Conservation (phyloP, 2,113 vertebrate species). For the Eublepharis macularius region DNA sequence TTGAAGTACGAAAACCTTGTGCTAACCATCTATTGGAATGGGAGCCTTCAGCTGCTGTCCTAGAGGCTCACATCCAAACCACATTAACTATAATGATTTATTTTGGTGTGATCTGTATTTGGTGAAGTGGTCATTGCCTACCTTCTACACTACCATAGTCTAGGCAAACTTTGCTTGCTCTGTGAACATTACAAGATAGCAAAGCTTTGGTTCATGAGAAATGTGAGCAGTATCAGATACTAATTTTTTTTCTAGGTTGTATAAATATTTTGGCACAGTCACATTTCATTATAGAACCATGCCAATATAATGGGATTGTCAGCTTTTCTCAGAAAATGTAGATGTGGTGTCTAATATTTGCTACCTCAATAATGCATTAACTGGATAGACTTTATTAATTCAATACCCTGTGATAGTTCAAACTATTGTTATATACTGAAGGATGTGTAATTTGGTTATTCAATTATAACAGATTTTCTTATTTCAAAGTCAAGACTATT, state of each 20-base stretch:
- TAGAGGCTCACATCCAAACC: too few species aligned
- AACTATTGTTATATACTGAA: neutral
- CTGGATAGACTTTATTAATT: conserved; percentile 11
- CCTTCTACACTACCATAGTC: too few species aligned
- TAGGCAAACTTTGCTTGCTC: neutral
- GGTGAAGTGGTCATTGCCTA: too few species aligned
- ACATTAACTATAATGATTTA: too few species aligned
- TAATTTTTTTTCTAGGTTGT: neutral
- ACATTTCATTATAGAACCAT: neutral
- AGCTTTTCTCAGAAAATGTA: neutral
- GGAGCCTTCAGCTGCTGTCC: too few species aligned
- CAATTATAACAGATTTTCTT: neutral
- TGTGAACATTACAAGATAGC: neutral
- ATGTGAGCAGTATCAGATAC: neutral
- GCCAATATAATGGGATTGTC: neutral
- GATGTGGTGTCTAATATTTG: conserved; percentile 2
- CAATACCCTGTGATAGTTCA: neutral
- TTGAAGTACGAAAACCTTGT: too few species aligned
- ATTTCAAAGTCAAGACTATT: neutral
- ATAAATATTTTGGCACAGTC: neutral
- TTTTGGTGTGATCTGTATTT: too few species aligned
- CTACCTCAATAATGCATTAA: conserved; percentile 13
- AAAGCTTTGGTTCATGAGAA: neutral
- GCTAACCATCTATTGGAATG: too few species aligned
- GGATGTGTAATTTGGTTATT: conserved; percentile 15